Base-by-base conservation (phyloP, 2,113 vertebrate genomes). In the Psophia crepitans region DNA sequence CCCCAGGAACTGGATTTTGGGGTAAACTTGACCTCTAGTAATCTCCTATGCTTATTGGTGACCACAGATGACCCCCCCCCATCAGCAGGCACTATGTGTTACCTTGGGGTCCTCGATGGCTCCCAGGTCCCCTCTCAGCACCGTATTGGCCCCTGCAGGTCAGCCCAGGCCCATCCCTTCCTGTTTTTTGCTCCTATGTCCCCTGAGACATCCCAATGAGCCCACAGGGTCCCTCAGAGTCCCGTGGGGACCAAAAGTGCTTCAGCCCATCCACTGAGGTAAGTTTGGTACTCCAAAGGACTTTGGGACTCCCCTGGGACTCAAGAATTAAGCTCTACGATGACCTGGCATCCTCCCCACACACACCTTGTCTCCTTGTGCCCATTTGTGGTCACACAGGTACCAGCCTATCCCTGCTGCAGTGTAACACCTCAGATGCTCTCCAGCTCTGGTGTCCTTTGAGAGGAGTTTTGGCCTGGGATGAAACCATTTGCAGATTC, bases 171-270 rank as follows among this genome's bases (percentile, higher is more conserved):
- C 49, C 12, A 11, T 12, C 12, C n/a, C 48, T 13, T 44, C 11
- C 14, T 28, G 8, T 14, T 2, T 26, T 46, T 79, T 26, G 28
- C 43, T 79, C 60, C 51, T 14, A 46, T 16, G 15, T 8, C n/a
- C 22, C 10, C 51, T 48, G 30, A 24, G 17, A 8, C 21, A 18
- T 14, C 43, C 7, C 8, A 4, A 0, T 8, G 22, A 46, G 43
- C 44, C 30, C 30, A 11, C 24, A 33, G 61, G 1, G 6, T 26
- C 22, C 21, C 19, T 5, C 48, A 8, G 60, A 41, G 16, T 37
- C 21, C 24, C 26, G 0, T 30, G 14, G 20, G 19, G 6, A 48
- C 4, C 49, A 53, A 3, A 32, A 11, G 19, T 24, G 3, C 13
- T 37, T 65, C 26, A 64, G 68, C 26, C 6, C 61, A 41, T 30